A percentile compares a stretch with the other conserved stretches of the same genome.
Evolutionary conservation across 2,113 vertebrate species (phyloP).

Genomic region (Sturnus vulgaris): DNA sequence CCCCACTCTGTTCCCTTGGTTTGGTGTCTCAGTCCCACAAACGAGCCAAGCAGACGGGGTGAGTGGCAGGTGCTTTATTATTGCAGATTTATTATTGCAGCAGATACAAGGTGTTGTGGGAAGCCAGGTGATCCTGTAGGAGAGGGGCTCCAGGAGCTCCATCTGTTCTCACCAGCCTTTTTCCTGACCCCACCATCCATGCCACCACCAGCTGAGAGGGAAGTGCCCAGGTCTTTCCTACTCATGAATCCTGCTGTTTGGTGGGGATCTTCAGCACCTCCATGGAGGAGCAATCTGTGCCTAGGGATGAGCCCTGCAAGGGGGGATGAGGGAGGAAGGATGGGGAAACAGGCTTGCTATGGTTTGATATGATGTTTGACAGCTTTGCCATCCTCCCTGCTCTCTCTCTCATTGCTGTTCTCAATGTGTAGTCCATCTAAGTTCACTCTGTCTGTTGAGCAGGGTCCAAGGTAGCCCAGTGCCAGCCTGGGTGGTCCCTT

Average conservation of each 20-base stretch:
- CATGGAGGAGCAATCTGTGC: background rate
- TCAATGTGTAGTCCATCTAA: background rate
- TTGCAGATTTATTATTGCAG: constrained; percentile 30
- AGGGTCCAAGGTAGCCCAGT: background rate
- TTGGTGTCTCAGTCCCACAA: background rate
- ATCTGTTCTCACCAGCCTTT: background rate
- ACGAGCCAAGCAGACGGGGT: rapidly evolving
- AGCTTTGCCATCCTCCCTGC: background rate
- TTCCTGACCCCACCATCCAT: background rate
- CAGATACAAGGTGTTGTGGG: background rate
- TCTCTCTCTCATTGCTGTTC: background rate
- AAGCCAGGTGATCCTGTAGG: background rate
- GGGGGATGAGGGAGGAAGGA: background rate
- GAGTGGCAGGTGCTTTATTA: background rate
- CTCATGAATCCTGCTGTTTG: background rate
- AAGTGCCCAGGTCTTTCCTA: background rate
- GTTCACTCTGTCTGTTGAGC: background rate
- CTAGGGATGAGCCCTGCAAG: background rate
- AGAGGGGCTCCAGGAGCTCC: constrained; percentile 10
- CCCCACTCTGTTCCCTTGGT: background rate
- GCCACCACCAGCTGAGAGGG: background rate
- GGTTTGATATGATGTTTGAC: background rate
- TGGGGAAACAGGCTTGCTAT: background rate
- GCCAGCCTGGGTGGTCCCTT: background rate
- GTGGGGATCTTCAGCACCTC: background rate